A percentile compares a stretch with the other conserved stretches of the same genome.
These are phyloP conservation scores for Palythoa heliodiscus DNA, from an alignment of 92 coral and sea anemone species.

Conservation along the genomic window DNA sequence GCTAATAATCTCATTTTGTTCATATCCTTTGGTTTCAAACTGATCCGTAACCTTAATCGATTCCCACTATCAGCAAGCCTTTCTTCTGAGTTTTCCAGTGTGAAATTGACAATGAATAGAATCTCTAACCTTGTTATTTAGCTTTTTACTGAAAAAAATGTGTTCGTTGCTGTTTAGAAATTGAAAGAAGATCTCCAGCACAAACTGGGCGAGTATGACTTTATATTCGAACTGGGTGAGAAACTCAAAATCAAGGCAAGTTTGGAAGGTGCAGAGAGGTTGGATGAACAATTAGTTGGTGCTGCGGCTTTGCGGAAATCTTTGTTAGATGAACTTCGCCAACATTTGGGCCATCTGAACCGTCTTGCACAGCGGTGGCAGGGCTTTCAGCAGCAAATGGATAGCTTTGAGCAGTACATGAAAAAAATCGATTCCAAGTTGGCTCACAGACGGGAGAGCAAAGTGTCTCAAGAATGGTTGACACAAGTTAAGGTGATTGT, in stretches of 20 bases:
- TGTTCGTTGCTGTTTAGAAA: constrained; percentile 47
- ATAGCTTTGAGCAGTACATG: constrained; percentile 86
- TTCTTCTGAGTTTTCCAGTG: too few relatives aligned
- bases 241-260: constrained; percentile 79
- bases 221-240: constrained; percentile 75
- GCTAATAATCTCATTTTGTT: too few relatives aligned
- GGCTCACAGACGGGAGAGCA: constrained; percentile 69
- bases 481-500: constrained; percentile 77
- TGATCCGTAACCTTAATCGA: too few relatives aligned
- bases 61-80: too few relatives aligned
- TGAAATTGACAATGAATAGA: neutral
- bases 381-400: constrained; percentile 79
- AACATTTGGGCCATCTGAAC: constrained; percentile 72
- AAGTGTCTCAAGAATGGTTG: constrained; percentile 91
- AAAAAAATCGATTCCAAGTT: constrained; percentile 81
- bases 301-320: constrained; percentile 76
- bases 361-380: constrained; percentile 82
- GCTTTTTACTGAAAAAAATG: too few relatives aligned
- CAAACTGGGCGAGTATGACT: constrained; percentile 63
- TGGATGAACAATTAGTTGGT: constrained; percentile 80
- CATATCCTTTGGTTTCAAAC: too few relatives aligned
- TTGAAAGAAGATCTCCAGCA: constrained; percentile 69
- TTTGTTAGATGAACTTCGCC: constrained; percentile 80
- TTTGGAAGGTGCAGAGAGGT: constrained; percentile 71
- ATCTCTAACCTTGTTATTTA: neutral